A percentile compares a stretch with the other conserved stretches of the same genome.
phyloP scores from a whole-genome alignment of 2,888 invertebrate genomes.

The Scaptomyza caliginosa region DNA sequence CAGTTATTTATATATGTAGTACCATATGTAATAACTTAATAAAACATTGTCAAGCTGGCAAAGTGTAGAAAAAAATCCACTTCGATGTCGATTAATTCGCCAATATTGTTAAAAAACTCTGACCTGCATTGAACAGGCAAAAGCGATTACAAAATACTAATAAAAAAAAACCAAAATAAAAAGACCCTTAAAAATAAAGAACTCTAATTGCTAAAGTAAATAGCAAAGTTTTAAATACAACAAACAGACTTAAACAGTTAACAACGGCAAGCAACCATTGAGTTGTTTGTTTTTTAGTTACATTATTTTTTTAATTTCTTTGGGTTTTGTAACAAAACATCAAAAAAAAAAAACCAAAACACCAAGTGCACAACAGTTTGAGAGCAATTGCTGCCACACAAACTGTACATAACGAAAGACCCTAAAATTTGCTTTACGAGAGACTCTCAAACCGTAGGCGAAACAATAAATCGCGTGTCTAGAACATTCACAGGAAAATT shows the following conservation, averaged over 20 bases:
- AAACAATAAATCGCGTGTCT: constrained; percentile 41
- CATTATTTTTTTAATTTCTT: constrained; percentile 64
- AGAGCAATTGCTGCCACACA: constrained; percentile 36
- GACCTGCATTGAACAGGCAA: constrained; percentile 82
- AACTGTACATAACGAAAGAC: constrained; percentile 17
- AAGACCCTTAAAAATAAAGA: constrained; percentile 4
- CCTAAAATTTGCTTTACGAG: constrained; percentile 11
- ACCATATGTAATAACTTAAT: constrained; percentile 11
- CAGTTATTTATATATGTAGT: constrained; percentile 21
- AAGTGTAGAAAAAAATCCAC: constrained; percentile 59
- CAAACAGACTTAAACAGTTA: not conserved
- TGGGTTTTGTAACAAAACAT: constrained; percentile 42
- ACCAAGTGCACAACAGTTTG: constrained; percentile 41
- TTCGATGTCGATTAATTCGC: constrained; percentile 83
- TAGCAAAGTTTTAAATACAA: constrained; percentile 13
- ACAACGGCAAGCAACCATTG: constrained; percentile 26
- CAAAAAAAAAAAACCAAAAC: too few species aligned
- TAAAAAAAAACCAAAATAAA: constrained; percentile 15
- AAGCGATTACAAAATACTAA: constrained; percentile 38
- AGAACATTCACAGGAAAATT: constrained; percentile 40
- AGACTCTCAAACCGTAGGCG: constrained; percentile 11
- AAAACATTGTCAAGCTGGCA: constrained; percentile 3
- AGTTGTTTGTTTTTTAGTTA: constrained; percentile 68
- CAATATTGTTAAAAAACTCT: constrained; percentile 78
- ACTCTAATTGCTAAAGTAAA: constrained; percentile 3